phyloP scores from a whole-genome alignment of 2,113 vertebrate genomes.

The Clarias magur region DNA sequence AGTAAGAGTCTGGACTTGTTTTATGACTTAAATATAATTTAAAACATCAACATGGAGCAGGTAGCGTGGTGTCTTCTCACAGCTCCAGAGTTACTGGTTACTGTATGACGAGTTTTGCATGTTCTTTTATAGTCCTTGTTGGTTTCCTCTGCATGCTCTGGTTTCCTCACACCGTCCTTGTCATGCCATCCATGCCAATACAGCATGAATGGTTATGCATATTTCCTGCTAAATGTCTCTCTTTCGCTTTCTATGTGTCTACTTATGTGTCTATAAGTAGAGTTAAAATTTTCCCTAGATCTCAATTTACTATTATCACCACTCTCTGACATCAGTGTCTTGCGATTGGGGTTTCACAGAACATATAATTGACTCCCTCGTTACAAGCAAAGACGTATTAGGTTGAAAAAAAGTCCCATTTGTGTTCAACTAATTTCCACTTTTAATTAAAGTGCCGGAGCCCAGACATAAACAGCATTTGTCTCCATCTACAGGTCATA shows the following conservation, averaged over 20 bases:
- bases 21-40: background rate
- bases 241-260: too few species aligned
- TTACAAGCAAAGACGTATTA: background rate
- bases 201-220: background rate
- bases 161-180: background rate
- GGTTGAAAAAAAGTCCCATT: background rate
- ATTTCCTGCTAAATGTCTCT: background rate
- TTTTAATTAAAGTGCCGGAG: background rate
- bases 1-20: background rate
- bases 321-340: too few species aligned
- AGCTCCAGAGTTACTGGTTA: background rate
- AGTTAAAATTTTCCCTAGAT: too few species aligned
- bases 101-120: background rate
- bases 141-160: background rate
- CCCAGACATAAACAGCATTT: slow-evolving; percentile 11
- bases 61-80: background rate
- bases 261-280: background rate
- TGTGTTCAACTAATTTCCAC: background rate
- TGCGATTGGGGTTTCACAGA: background rate
- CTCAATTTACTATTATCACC: too few species aligned
- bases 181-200: background rate
- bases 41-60: background rate
- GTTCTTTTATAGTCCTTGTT: background rate
- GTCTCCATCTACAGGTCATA: slow-evolving; percentile 41
- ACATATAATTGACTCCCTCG: background rate